Conservation (phyloP, 30 jellyfish, hydroid and myxozoan species). For the Aurelia aurita complex sp. Pacific region DNA sequence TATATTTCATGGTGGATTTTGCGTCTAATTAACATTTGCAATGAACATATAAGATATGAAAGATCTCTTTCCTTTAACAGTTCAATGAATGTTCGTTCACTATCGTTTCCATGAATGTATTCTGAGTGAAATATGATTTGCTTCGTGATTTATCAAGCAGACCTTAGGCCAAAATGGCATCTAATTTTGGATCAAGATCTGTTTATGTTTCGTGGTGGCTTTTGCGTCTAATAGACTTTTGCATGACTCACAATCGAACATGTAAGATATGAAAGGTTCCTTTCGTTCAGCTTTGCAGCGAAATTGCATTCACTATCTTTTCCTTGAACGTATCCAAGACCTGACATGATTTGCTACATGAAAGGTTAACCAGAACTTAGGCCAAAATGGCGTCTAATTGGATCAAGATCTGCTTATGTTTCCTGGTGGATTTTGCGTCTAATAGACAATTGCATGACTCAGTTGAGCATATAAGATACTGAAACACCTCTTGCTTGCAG, state of each 20-base stretch:
- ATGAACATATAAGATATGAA: not conserved
- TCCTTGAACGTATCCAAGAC: no score
- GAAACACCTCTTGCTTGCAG: slow-evolving; percentile 1
- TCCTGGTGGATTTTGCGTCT: slow-evolving; percentile 9
- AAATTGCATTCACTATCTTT: no score
- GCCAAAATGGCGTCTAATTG: not conserved
- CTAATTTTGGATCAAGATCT: not conserved
- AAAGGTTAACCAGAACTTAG: not conserved
- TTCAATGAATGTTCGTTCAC: not conserved
- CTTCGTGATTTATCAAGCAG: not conserved
- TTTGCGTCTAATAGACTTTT: not conserved
- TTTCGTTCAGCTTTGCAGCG: not conserved
- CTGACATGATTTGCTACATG: no score
- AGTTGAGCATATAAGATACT: slow-evolving; percentile 6
- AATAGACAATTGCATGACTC: not conserved
- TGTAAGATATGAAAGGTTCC: not conserved
- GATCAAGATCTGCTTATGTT: not conserved
- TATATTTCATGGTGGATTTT: not conserved
- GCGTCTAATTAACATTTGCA: not conserved
- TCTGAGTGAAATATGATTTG: no score
- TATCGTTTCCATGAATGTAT: no score
- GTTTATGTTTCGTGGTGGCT: not conserved
- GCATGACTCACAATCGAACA: not conserved
- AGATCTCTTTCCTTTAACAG: not conserved
- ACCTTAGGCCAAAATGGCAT: not conserved